Conservation (phyloP, 2,888 invertebrate genomes). For the Acanthosepion pharaonis region DNA sequence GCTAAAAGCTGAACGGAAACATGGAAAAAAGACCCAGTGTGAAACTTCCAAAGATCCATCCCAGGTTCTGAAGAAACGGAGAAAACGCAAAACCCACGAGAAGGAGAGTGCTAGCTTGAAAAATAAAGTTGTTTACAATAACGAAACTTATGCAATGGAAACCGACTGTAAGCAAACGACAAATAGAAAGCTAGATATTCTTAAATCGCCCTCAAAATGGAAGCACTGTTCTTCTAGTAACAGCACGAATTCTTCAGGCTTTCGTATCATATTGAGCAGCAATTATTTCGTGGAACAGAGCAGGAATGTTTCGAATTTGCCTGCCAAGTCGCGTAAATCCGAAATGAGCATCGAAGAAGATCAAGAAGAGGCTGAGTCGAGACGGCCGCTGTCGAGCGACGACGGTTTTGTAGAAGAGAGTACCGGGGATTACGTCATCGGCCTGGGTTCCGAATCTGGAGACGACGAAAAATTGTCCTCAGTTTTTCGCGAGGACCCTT, state of each 20-base stretch:
- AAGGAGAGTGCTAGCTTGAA: not conserved
- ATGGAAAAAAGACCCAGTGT: not conserved
- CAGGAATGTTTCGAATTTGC: not conserved
- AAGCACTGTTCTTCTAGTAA: not conserved
- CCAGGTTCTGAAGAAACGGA: not conserved
- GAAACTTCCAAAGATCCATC: not conserved
- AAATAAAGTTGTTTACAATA: not conserved
- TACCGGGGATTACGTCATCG: constrained; percentile 23
- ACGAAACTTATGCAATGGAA: not conserved
- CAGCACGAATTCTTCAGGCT: not conserved
- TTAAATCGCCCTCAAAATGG: not conserved
- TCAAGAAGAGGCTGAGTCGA: not conserved
- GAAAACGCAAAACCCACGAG: not conserved
- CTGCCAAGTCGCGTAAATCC: not conserved
- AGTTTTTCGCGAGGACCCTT: no score
- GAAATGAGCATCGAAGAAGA: not conserved
- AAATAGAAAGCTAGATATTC: not conserved
- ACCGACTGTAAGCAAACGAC: not conserved
- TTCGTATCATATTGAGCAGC: not conserved
- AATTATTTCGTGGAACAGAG: not conserved
- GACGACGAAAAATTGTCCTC: not conserved
- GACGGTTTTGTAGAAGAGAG: constrained; percentile 44
- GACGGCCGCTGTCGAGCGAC: not conserved
- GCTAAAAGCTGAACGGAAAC: not conserved
- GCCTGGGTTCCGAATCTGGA: not conserved